Percentiles rank a stretch among this genome's conserved stretches.
Evolutionary conservation across 1,140 invertebrate species (phyloP).

Genomic region (Eubasilissa regina): DNA sequence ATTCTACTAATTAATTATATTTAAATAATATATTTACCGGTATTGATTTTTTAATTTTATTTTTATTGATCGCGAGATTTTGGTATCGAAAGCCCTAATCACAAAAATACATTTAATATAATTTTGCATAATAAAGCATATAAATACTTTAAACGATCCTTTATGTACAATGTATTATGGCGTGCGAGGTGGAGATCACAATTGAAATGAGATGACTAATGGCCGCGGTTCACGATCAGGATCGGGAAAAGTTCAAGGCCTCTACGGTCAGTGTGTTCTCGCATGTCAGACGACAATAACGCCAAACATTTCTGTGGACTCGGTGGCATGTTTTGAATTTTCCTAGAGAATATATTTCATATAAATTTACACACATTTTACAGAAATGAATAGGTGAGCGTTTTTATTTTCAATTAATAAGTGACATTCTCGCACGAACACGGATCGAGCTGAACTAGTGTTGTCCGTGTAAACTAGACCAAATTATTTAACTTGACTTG

Average conservation of each 20-base stretch:
- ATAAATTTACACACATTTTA: slow-evolving; percentile 38
- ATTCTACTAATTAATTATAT: too few relatives aligned
- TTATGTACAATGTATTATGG: background rate
- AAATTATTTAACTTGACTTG: too few relatives aligned
- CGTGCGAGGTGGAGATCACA: slow-evolving; percentile 28
- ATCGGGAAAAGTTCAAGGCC: slow-evolving; percentile 23
- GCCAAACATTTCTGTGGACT: slow-evolving; percentile 16
- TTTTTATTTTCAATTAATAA: slow-evolving; percentile 38
- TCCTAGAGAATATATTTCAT: slow-evolving; percentile 28
- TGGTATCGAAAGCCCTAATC: too few relatives aligned
- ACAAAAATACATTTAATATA: too few relatives aligned
- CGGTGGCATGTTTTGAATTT: slow-evolving; percentile 26
- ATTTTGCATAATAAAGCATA: too few relatives aligned
- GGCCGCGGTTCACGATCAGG: background rate
- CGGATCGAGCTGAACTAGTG: background rate
- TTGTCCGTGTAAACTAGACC: background rate
- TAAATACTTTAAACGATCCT: background rate
- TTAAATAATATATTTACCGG: too few relatives aligned
- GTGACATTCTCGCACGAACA: slow-evolving; percentile 25
- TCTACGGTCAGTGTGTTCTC: slow-evolving; percentile 18
- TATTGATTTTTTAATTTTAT: too few relatives aligned
- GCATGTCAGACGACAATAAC: slow-evolving; percentile 30
- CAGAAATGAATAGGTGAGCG: slow-evolving; percentile 29
- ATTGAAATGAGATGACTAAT: slow-evolving; percentile 31
- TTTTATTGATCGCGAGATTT: too few relatives aligned